Evolutionary conservation across 1,140 invertebrate genomes (phyloP).

Genomic region (Oncopeltus fasciatus): DNA sequence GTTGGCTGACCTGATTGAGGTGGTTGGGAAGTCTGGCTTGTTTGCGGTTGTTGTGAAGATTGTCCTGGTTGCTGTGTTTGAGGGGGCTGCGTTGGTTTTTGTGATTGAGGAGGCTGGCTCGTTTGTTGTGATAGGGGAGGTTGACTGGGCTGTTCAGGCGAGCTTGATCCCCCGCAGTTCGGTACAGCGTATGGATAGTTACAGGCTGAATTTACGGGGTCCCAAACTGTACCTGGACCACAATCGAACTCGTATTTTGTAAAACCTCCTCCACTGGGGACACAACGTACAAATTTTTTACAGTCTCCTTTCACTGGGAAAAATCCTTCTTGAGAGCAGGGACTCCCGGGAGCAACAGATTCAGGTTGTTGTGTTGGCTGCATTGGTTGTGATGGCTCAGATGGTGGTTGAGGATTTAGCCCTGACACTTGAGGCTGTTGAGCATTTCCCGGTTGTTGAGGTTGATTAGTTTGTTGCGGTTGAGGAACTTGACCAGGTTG

Average conservation of each 20-base stretch:
- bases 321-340: constrained; percentile 41
- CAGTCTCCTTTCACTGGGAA: constrained; percentile 32
- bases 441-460: constrained; percentile 17
- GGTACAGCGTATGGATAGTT: constrained; percentile 33
- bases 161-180: not conserved
- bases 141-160: not conserved
- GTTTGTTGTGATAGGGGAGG: constrained; percentile 12
- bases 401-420: constrained; percentile 8
- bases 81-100: not conserved
- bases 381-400: constrained; percentile 9
- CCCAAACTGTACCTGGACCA: constrained; percentile 34
- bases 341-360: not conserved
- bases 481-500: constrained; percentile 13
- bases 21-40: constrained; percentile 12
- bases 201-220: constrained; percentile 32
- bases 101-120: constrained; percentile 9
- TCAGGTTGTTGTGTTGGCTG: not conserved
- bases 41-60: constrained; percentile 13
- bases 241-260: constrained; percentile 32
- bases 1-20: not conserved
- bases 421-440: constrained; percentile 4
- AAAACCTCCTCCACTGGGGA: constrained; percentile 30
- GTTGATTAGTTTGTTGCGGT: not conserved
- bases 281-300: constrained; percentile 32
- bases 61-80: not conserved